These are phyloP conservation scores for Stegastes partitus DNA, from an alignment of 2,113 vertebrate genomes.

Conservation along the genomic window DNA sequence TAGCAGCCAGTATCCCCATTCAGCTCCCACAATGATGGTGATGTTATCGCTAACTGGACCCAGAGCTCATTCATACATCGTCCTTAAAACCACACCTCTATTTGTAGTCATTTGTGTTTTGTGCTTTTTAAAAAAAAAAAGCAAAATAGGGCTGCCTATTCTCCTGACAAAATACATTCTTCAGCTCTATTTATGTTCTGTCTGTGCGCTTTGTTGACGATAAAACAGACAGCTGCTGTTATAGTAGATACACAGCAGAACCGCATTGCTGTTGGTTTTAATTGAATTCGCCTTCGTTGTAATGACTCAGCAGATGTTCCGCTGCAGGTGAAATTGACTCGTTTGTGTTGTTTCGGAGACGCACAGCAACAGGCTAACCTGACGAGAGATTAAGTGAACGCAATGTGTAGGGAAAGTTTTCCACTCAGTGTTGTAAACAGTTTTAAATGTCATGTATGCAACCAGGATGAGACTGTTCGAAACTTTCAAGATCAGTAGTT, in stretches of 20 bases:
- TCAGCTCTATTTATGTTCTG: neutral
- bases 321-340: constrained; percentile 23
- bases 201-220: neutral
- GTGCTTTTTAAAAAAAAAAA: neutral
- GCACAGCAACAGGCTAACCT: neutral
- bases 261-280: constrained; percentile 17
- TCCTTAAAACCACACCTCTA: neutral
- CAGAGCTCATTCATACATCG: neutral
- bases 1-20: neutral
- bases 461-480: too few species aligned
- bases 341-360: neutral
- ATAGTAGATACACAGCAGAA: constrained; percentile 8
- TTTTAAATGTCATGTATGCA: too few species aligned
- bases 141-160: neutral
- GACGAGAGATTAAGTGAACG: neutral
- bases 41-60: neutral
- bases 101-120: neutral
- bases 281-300: constrained; percentile 6
- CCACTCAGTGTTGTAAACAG: neutral
- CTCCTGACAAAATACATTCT: neutral
- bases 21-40: neutral
- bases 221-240: constrained; percentile 5
- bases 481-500: too few species aligned
- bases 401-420: neutral
- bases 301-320: constrained; percentile 35